Evolutionary conservation across 2,113 vertebrate genomes (phyloP).

Genomic region (Brachyhypopomus gauderio): DNA sequence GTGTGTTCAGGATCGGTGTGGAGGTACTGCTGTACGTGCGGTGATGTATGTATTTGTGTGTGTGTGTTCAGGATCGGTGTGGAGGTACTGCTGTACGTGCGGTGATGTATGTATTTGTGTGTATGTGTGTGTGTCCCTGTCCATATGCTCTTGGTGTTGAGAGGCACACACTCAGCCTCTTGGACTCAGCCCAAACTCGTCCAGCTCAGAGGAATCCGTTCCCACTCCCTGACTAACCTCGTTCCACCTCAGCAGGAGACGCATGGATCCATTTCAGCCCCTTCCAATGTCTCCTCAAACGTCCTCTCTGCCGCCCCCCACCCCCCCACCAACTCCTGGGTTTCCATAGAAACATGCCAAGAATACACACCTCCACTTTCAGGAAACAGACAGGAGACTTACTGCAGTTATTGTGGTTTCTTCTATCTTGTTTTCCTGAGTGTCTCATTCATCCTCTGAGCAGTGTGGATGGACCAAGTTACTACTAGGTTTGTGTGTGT

Average conservation of each 20-base stretch:
- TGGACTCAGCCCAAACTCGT: constrained; percentile 63
- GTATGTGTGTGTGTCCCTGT: constrained; percentile 40
- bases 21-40: too few relatives aligned
- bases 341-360: constrained; percentile 56
- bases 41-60: neutral
- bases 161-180: constrained; percentile 68
- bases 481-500: neutral
- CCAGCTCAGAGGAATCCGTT: constrained; percentile 72
- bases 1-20: neutral
- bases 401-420: constrained; percentile 57
- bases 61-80: neutral
- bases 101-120: constrained; percentile 5
- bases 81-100: too few relatives aligned
- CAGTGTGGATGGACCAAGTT: neutral
- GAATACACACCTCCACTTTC: constrained; percentile 48
- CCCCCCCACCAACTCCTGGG: constrained; percentile 54
- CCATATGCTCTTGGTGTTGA: constrained; percentile 55
- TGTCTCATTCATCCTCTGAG: constrained; percentile 1
- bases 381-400: constrained; percentile 38
- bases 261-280: constrained; percentile 62
- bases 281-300: constrained; percentile 56
- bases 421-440: constrained; percentile 41
- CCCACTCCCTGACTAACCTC: constrained; percentile 17
- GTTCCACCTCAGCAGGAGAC: constrained; percentile 53
- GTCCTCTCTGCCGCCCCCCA: constrained; percentile 48